These are phyloP conservation scores for Eilema caniola DNA, from an alignment of 2,888 invertebrate species.

Conservation along the genomic window DNA sequence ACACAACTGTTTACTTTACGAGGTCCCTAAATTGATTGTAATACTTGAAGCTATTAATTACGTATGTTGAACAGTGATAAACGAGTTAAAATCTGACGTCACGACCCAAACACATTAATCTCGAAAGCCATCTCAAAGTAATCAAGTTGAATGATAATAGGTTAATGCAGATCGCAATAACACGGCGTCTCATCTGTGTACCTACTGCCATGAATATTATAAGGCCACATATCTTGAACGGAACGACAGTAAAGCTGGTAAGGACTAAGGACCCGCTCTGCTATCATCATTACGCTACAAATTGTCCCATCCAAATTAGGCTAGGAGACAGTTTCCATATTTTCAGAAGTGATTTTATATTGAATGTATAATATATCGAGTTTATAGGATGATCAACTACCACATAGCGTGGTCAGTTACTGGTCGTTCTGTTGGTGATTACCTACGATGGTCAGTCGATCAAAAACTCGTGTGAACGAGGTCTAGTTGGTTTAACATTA, in stretches of 20 bases:
- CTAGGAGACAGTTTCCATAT: conserved; percentile 36
- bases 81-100: not conserved
- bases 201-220: conserved; percentile 53
- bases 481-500: too few species aligned
- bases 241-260: conserved; percentile 50
- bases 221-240: conserved; percentile 52
- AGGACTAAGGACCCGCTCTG: conserved; percentile 54
- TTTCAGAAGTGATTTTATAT: not conserved
- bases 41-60: conserved; percentile 1
- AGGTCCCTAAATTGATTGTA: not conserved
- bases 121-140: conserved; percentile 7
- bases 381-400: too few species aligned
- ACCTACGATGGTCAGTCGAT: too few species aligned
- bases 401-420: too few species aligned
- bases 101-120: conserved; percentile 8
- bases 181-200: conserved; percentile 36
- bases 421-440: too few species aligned
- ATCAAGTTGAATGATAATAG: conserved; percentile 33
- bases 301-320: conserved; percentile 55
- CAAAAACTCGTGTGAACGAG: too few species aligned
- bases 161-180: conserved; percentile 33
- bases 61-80: conserved; percentile 3
- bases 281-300: conserved; percentile 65
- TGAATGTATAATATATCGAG: not conserved
- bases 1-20: not conserved